phyloP scores from a whole-genome alignment of 2,888 invertebrate species.

The Xestobium rufovillosum region DNA sequence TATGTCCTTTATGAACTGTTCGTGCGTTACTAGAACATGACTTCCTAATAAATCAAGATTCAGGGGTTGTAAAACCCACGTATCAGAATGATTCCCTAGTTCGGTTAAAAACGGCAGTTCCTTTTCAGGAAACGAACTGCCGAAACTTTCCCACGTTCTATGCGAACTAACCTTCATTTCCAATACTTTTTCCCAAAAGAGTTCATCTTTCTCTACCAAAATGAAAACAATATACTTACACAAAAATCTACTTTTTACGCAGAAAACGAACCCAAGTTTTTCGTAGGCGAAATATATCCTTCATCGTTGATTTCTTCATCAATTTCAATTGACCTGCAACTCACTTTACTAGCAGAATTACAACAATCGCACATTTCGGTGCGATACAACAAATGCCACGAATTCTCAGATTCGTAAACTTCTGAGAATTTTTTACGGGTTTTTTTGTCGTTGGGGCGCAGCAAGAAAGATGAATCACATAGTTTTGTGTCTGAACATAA shows the following conservation, averaged over 20 bases:
- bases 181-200: conserved; percentile 36
- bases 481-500: no score
- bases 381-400: no score
- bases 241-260: conserved; percentile 3
- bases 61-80: no score
- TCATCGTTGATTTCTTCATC: conserved; percentile 26
- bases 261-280: conserved; percentile 13
- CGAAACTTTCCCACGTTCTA: conserved; percentile 38
- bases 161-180: conserved; percentile 26
- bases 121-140: conserved; percentile 33
- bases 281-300: conserved; percentile 26
- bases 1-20: conserved; percentile 32
- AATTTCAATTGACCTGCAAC: conserved; percentile 12
- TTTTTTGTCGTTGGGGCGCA: no score
- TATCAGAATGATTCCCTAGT: conserved; percentile 31
- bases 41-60: no score
- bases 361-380: no score
- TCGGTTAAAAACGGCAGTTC: conserved; percentile 39
- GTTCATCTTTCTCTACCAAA: conserved; percentile 19
- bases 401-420: no score
- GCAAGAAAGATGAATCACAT: no score
- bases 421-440: no score
- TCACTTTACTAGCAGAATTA: no score
- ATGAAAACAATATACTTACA: not conserved
- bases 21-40: conserved; percentile 26